Base-by-base conservation (phyloP, 35 echinoderm and acorn worm genomes). In the Amphiura filiformis region DNA sequence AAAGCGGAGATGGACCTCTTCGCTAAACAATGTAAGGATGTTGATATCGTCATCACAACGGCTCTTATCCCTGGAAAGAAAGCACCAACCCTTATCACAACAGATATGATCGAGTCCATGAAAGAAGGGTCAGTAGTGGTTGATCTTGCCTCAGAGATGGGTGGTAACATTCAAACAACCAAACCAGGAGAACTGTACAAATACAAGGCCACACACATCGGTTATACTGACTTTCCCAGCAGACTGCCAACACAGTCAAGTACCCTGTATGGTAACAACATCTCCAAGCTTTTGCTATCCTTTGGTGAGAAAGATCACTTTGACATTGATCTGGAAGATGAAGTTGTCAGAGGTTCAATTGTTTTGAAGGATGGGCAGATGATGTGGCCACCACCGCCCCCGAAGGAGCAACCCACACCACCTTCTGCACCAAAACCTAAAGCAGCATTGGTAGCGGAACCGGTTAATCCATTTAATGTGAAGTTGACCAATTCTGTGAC, bases 31-130 rank as follows among this genome's bases (percentile, higher is more conserved):
- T 98, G 96, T 75, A 94, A 94, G 82, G 96, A 98, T n/a, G 90
- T 98, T 9, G 96, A 98, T 64, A 90, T 98, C 57, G 39, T 98
- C 22, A 85, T 98, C 70, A 92, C 92, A 13, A 98, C 96, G 18
- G 96, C 96, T 56, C 83, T 98, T 36, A 98, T 98, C 39, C 96
- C 96, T 39, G 96, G 96, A 38, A 98, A 92, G 47, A 88, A 88
- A 65, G 96, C 96, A 79, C 96, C 96, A 56, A 94, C 79, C 56
- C 93, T 98, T 0, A 98, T 98, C 78, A 92, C 92, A 30, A 94
- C 89, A 64, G 92, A 98, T 76, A 98, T 98, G 96, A 90, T 98
- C 80, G 96, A 98, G 56, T 91, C 84, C 65, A 98, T 98, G 96
- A 94, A 92, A 76, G 96, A 98, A 84, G 96, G 96, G 3, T 98